Percentiles rank a stretch among this genome's conserved stretches.
phyloP scores from a whole-genome alignment of 2,888 invertebrate species.

The Trachelus tabidus region DNA sequence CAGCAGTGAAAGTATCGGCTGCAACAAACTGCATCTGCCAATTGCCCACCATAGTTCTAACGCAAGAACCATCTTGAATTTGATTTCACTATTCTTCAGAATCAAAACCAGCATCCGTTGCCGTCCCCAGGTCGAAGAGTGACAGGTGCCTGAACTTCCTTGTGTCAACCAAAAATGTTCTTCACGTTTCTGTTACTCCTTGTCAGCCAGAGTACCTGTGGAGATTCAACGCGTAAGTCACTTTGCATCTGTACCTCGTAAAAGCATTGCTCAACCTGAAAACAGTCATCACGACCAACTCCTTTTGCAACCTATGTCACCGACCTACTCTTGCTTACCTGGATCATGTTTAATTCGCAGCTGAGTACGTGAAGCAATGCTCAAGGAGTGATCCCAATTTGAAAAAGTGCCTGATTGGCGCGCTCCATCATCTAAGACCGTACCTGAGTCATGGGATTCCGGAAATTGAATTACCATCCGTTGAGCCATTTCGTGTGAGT shows the following conservation, averaged over 20 bases:
- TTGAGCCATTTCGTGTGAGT: slow-evolving; percentile 68
- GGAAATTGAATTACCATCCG: slow-evolving; percentile 69
- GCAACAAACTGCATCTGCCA: slow-evolving; percentile 52
- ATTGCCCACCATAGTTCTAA: slow-evolving; percentile 45
- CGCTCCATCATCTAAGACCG: slow-evolving; percentile 65
- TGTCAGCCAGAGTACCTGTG: background rate
- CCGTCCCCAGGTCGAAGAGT: background rate
- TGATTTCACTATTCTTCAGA: background rate
- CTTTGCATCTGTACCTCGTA: background rate
- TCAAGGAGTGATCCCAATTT: slow-evolving; percentile 68
- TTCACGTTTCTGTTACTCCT: background rate
- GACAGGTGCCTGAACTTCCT: background rate
- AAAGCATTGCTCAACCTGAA: background rate
- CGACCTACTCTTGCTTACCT: background rate
- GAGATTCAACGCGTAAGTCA: background rate
- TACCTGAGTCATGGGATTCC: slow-evolving; percentile 67
- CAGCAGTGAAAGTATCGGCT: slow-evolving; percentile 46
- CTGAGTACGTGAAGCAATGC: slow-evolving; percentile 75
- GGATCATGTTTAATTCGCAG: slow-evolving; percentile 28
- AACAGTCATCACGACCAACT: background rate
- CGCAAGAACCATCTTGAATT: slow-evolving; percentile 41
- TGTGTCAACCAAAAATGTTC: background rate
- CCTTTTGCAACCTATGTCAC: background rate
- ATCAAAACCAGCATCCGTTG: background rate
- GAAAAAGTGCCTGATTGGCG: slow-evolving; percentile 61